A percentile compares a stretch with the other conserved stretches of the same genome.
Conservation (phyloP, 2,888 invertebrate species). For the Synanthedon formicaeformis region DNA sequence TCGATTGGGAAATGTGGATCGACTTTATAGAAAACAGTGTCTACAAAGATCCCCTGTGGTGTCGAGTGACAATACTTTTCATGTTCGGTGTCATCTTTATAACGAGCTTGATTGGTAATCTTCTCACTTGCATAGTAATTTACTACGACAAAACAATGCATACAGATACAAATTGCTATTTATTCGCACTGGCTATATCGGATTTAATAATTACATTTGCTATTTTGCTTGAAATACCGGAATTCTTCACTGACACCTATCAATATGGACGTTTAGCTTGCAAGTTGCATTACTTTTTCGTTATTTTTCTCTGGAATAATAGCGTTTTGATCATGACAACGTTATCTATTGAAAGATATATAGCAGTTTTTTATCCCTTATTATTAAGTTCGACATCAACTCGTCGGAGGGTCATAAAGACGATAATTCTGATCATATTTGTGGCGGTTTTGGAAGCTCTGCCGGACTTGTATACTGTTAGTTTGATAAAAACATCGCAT, state of each 20-base stretch:
- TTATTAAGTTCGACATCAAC: slow-evolving; percentile 23
- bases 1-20: slow-evolving; percentile 36
- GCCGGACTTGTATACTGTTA: slow-evolving; percentile 21
- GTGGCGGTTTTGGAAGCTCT: slow-evolving; percentile 29
- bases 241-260: slow-evolving; percentile 16
- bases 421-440: slow-evolving; percentile 30
- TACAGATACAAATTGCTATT: slow-evolving; percentile 49
- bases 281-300: slow-evolving; percentile 31
- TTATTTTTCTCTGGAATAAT: slow-evolving; percentile 34
- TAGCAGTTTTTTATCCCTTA: slow-evolving; percentile 38
- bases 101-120: slow-evolving; percentile 34
- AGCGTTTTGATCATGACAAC: slow-evolving; percentile 39
- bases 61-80: slow-evolving; percentile 12
- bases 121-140: slow-evolving; percentile 51
- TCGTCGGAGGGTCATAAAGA: slow-evolving; percentile 30
- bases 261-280: slow-evolving; percentile 23
- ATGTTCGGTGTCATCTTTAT: slow-evolving; percentile 24
- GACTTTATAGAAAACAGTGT: slow-evolving; percentile 18
- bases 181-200: slow-evolving; percentile 48
- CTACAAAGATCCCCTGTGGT: slow-evolving; percentile 16
- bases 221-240: slow-evolving; percentile 29
- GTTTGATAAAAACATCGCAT: slow-evolving; percentile 21
- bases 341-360: slow-evolving; percentile 37
- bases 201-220: slow-evolving; percentile 43
- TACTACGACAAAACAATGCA: slow-evolving; percentile 48